These are phyloP conservation scores for Hyposoter dolosus DNA, from an alignment of 2,888 invertebrate genomes.

Conservation along the genomic window DNA sequence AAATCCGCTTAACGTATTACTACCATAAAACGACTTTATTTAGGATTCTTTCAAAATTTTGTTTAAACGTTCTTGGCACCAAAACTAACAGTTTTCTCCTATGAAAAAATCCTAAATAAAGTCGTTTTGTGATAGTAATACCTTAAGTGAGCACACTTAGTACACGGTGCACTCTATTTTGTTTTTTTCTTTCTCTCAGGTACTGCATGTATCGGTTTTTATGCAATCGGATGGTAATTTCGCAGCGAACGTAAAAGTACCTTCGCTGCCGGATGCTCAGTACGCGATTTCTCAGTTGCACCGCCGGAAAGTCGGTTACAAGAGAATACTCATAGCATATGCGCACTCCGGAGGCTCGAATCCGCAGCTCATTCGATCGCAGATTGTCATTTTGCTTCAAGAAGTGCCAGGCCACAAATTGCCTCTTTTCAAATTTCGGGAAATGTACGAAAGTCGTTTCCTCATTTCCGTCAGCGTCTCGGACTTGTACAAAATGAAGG, in stretches of 20 bases:
- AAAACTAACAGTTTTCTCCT: too few species aligned
- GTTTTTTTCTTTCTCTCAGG: conserved; percentile 81
- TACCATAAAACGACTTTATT: too few species aligned
- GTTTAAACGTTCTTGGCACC: too few species aligned
- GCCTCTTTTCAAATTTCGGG: conserved; percentile 93
- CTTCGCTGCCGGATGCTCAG: conserved; percentile 89
- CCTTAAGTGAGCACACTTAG: background rate
- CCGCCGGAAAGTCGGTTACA: conserved; percentile 92
- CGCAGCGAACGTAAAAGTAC: conserved; percentile 90
- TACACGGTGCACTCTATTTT: conserved; percentile 8
- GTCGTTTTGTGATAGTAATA: too few species aligned
- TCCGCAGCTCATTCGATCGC: conserved; percentile 88
- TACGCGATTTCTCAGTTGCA: conserved; percentile 93
- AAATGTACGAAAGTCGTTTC: conserved; percentile 93
- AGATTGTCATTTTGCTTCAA: conserved; percentile 90
- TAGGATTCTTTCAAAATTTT: too few species aligned
- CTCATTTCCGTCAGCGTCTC: conserved; percentile 90
- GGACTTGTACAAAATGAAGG: conserved; percentile 90
- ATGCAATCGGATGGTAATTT: conserved; percentile 89
- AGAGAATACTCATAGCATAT: conserved; percentile 92
- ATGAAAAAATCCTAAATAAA: too few species aligned
- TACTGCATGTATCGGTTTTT: conserved; percentile 87
- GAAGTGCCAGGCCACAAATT: conserved; percentile 91
- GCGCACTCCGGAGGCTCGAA: conserved; percentile 88
- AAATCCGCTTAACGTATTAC: too few species aligned